A percentile compares a stretch with the other conserved stretches of the same genome.
These are phyloP conservation scores for Mylabris phalerata DNA, from an alignment of 1,140 invertebrate genomes.

Conservation along the genomic window DNA sequence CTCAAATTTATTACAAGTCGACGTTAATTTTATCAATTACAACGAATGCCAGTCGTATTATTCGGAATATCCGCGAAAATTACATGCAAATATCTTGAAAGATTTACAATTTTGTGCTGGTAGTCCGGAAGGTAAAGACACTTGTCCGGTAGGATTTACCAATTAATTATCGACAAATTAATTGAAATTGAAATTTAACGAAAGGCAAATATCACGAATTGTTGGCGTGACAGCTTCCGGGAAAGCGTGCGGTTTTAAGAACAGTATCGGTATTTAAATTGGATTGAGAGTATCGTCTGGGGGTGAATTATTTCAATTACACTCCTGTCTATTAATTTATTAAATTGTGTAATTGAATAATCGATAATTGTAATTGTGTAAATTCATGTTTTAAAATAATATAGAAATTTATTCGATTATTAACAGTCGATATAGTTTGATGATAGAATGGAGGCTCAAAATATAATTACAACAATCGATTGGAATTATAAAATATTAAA, in stretches of 20 bases:
- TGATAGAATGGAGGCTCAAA: too few species aligned
- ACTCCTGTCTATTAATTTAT: too few species aligned
- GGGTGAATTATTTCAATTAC: too few species aligned
- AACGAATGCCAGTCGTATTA: neutral
- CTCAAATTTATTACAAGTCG: neutral
- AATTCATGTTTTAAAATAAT: too few species aligned
- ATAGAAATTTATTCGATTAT: too few species aligned
- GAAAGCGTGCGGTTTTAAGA: slow-evolving; percentile 11
- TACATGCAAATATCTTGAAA: neutral
- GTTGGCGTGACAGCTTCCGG: slow-evolving; percentile 21
- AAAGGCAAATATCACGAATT: slow-evolving; percentile 36
- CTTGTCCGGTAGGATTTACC: slow-evolving; percentile 12
- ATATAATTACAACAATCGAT: too few species aligned
- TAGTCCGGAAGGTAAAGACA: slow-evolving; percentile 9
- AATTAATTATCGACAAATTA: neutral
- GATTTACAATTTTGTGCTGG: slow-evolving; percentile 13
- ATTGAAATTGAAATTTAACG: slow-evolving; percentile 18
- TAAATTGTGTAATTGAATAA: too few species aligned
- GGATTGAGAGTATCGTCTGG: slow-evolving; percentile 19
- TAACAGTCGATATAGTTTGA: too few species aligned
- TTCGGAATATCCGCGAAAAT: neutral
- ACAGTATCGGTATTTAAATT: neutral
- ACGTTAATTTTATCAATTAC: neutral
- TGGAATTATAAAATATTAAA: too few species aligned
- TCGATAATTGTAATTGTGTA: too few species aligned